Conservation (phyloP, 1,140 invertebrate species). For the Atta colombica region DNA sequence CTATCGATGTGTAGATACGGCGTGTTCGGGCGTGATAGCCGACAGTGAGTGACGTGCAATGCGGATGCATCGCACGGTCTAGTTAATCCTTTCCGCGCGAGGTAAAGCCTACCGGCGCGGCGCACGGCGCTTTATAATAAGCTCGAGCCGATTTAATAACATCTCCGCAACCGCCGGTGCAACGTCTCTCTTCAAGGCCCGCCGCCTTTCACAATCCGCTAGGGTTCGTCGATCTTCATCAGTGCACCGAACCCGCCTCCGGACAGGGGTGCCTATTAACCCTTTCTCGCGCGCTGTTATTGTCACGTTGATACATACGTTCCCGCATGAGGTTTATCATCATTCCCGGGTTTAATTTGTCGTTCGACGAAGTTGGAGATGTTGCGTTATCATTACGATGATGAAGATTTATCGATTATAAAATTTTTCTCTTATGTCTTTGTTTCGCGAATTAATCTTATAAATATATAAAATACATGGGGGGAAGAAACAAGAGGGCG, state of each 20-base stretch:
- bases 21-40: conserved; percentile 50
- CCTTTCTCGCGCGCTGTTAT: neutral
- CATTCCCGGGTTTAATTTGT: neutral
- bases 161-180: conserved; percentile 32
- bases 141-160: conserved; percentile 50
- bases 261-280: conserved; percentile 24
- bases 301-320: conserved; percentile 4
- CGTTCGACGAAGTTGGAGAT: neutral
- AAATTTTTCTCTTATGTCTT: neutral
- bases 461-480: neutral
- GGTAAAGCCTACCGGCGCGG: conserved; percentile 38
- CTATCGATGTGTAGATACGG: conserved; percentile 34
- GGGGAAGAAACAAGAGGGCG: too few relatives aligned
- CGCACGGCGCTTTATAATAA: conserved; percentile 55
- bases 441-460: neutral
- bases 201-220: conserved; percentile 30
- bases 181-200: conserved; percentile 61
- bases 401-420: neutral
- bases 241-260: conserved; percentile 35
- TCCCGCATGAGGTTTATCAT: neutral
- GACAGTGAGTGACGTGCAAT: conserved; percentile 52
- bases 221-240: conserved; percentile 60
- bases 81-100: conserved; percentile 68
- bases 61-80: conserved; percentile 67
- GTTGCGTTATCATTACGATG: neutral